phyloP scores from a whole-genome alignment of 2,888 invertebrate species.

The Gari tellinella region DNA sequence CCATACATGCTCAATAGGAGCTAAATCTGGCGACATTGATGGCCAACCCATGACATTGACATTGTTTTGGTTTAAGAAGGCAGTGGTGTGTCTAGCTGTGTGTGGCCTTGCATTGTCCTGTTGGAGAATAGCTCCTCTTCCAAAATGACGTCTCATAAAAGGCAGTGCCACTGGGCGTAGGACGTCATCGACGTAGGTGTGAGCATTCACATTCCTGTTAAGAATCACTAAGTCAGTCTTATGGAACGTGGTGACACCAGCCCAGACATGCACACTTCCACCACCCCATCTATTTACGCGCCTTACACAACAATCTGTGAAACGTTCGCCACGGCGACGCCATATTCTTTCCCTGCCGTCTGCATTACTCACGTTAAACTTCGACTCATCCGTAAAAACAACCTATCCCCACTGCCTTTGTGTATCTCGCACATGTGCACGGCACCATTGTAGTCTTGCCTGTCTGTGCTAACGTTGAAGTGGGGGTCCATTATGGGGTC shows the following conservation, averaged over 20 bases:
- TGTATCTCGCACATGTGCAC: slow-evolving; percentile 6
- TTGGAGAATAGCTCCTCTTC: too few species aligned
- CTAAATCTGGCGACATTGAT: slow-evolving; percentile 9
- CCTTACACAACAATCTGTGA: slow-evolving; percentile 5
- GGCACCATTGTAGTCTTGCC: slow-evolving; percentile 6
- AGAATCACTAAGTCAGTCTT: slow-evolving; percentile 23
- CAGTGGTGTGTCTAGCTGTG: too few species aligned
- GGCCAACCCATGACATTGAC: slow-evolving; percentile 1
- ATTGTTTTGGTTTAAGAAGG: too few species aligned
- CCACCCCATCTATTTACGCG: slow-evolving; percentile 22
- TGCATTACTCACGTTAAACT: not conserved
- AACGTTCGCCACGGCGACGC: slow-evolving; percentile 8
- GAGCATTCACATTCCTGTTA: slow-evolving; percentile 15
- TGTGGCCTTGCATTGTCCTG: too few species aligned
- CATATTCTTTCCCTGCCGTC: slow-evolving; percentile 8
- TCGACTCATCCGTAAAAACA: slow-evolving; percentile 6
- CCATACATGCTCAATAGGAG: slow-evolving; percentile 1
- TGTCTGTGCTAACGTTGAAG: not conserved
- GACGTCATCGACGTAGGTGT: slow-evolving; percentile 16
- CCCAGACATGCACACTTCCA: slow-evolving; percentile 18
- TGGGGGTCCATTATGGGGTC: not conserved
- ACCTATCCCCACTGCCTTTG: slow-evolving; percentile 8
- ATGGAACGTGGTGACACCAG: slow-evolving; percentile 10
- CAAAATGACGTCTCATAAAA: slow-evolving; percentile 9
- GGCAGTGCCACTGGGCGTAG: slow-evolving; percentile 16